Conservation (phyloP, 2,797 vertebrate species). For the Sylvilagus floridanus region DNA sequence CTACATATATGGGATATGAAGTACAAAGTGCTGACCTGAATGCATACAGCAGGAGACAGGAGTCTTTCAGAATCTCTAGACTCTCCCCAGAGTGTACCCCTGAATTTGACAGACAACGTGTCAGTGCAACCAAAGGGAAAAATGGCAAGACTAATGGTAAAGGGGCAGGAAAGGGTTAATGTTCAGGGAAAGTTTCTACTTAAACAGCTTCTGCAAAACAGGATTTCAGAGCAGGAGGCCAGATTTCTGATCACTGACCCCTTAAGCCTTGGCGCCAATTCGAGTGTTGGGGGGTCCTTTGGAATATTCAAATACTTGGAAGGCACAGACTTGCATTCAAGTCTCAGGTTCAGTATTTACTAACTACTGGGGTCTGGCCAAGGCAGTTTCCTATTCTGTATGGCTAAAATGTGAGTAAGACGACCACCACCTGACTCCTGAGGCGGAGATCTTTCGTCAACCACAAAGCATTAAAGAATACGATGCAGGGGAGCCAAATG, state of each 20-base stretch:
- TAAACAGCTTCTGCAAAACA: background rate
- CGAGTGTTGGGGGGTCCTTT: background rate
- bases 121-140: background rate
- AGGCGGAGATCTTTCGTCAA: background rate
- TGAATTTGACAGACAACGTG: background rate
- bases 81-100: background rate
- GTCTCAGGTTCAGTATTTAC: background rate
- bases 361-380: background rate
- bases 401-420: background rate
- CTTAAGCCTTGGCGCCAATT: background rate
- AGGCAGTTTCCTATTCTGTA: background rate
- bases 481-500: background rate
- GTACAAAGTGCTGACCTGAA: background rate
- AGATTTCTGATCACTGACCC: background rate
- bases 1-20: background rate
- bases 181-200: background rate
- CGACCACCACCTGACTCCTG: background rate
- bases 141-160: background rate
- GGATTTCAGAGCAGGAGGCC: background rate
- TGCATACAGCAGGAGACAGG: background rate
- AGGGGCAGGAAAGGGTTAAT: background rate
- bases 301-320: background rate
- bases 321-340: background rate
- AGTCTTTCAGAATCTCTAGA: background rate
- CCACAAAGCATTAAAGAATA: slow-evolving; percentile 22